phyloP scores from a whole-genome alignment of 2,797 vertebrate genomes.

The Podarcis lilfordi region DNA sequence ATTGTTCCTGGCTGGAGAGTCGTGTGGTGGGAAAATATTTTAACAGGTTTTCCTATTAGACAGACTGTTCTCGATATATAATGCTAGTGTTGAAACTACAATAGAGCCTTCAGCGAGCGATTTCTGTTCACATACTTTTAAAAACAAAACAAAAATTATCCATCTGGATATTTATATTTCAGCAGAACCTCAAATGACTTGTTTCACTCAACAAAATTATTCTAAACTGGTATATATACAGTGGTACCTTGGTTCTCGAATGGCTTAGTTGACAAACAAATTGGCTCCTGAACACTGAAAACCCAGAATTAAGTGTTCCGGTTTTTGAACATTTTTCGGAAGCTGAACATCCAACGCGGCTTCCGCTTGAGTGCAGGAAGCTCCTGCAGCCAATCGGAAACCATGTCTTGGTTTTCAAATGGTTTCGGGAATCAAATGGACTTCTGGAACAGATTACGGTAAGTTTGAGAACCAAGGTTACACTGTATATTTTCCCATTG shows the following conservation, averaged over 20 bases:
- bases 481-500: too few relatives aligned
- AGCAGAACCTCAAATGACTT: neutral
- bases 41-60: constrained; percentile 68
- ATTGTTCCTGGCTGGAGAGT: constrained; percentile 67
- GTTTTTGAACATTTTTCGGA: too few relatives aligned
- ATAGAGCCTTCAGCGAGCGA: constrained; percentile 53
- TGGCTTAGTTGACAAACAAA: too few relatives aligned
- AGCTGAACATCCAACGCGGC: too few relatives aligned
- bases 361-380: too few relatives aligned
- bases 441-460: too few relatives aligned
- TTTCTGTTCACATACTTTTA: constrained; percentile 52
- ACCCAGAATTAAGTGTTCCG: too few relatives aligned
- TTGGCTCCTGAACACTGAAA: too few relatives aligned
- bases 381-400: too few relatives aligned
- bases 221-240: neutral
- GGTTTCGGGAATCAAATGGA: too few relatives aligned
- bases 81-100: constrained; percentile 60
- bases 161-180: neutral
- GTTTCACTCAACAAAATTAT: neutral
- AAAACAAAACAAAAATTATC: constrained; percentile 33
- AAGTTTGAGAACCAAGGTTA: too few relatives aligned
- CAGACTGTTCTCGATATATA: constrained; percentile 61
- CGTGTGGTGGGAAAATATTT: constrained; percentile 78
- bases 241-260: neutral
- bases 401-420: too few relatives aligned